Percentiles rank a stretch among this genome's conserved stretches.
Evolutionary conservation across 2,888 invertebrate genomes (phyloP).

Genomic region (Dione juno): DNA sequence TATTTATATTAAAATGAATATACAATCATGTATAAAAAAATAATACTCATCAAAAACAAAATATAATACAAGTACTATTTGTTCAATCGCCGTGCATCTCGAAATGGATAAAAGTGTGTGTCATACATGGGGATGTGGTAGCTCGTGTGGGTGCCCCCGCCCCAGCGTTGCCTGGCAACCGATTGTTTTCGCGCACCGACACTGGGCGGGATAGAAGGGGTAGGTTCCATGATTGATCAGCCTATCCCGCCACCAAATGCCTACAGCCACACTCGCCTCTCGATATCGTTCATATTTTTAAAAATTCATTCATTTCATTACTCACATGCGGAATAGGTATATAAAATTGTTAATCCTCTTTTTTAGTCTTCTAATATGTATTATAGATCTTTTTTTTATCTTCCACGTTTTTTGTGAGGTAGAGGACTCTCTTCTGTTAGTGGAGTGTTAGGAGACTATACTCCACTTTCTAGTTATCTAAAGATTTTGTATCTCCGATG

Average conservation of each 20-base stretch:
- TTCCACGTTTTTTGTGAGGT: no score
- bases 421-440: no score
- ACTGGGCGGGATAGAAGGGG: slow-evolving; percentile 81
- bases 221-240: slow-evolving; percentile 83
- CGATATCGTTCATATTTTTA: slow-evolving; percentile 54
- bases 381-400: no score
- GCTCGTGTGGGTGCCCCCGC: slow-evolving; percentile 59
- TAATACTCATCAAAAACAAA: not conserved
- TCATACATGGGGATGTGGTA: slow-evolving; percentile 69
- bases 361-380: no score
- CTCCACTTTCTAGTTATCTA: no score
- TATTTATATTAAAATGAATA: not conserved
- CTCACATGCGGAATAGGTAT: not conserved
- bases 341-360: not conserved
- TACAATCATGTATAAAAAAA: not conserved
- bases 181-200: slow-evolving; percentile 79
- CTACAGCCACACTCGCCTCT: slow-evolving; percentile 65
- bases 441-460: no score
- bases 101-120: slow-evolving; percentile 54
- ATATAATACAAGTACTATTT: slow-evolving; percentile 6
- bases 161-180: slow-evolving; percentile 76
- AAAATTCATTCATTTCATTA: slow-evolving; percentile 44
- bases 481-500: no score
- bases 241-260: slow-evolving; percentile 78
- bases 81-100: slow-evolving; percentile 44